Conservation (phyloP, 2,113 vertebrate species). For the Rhegmatorhina hoffmannsi region DNA sequence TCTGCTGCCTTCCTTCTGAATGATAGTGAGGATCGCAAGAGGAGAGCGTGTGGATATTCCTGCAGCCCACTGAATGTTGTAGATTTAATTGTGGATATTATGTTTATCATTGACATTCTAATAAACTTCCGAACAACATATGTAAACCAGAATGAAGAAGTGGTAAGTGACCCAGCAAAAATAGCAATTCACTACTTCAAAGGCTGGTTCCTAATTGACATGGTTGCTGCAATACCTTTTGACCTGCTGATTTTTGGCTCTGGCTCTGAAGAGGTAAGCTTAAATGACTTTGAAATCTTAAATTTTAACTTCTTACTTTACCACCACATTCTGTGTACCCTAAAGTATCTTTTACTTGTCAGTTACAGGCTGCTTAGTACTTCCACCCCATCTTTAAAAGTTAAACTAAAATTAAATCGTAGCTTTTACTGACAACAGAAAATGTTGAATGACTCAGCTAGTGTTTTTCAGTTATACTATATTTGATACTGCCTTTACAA, state of each 20-base stretch:
- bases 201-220: constrained; percentile 99
- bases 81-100: constrained; percentile 98
- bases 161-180: constrained; percentile 97
- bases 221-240: constrained; percentile 99
- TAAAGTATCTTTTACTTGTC: not conserved
- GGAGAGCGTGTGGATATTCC: constrained; percentile 94
- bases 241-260: constrained; percentile 99
- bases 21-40: constrained; percentile 91
- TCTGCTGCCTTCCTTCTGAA: constrained; percentile 98
- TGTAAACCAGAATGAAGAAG: constrained; percentile 97
- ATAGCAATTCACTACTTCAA: constrained; percentile 99
- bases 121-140: constrained; percentile 99
- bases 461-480: not conserved
- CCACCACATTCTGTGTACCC: not conserved
- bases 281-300: not conserved
- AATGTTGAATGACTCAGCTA: not conserved
- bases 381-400: not conserved
- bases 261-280: constrained; percentile 97
- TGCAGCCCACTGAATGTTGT: constrained; percentile 97
- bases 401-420: not conserved
- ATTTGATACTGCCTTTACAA: not conserved
- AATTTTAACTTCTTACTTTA: not conserved
- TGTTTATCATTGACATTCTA: constrained; percentile 99
- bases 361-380: not conserved
- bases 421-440: not conserved